Conservation (phyloP, 1,140 invertebrate genomes). For the Penaeus japonicus region DNA sequence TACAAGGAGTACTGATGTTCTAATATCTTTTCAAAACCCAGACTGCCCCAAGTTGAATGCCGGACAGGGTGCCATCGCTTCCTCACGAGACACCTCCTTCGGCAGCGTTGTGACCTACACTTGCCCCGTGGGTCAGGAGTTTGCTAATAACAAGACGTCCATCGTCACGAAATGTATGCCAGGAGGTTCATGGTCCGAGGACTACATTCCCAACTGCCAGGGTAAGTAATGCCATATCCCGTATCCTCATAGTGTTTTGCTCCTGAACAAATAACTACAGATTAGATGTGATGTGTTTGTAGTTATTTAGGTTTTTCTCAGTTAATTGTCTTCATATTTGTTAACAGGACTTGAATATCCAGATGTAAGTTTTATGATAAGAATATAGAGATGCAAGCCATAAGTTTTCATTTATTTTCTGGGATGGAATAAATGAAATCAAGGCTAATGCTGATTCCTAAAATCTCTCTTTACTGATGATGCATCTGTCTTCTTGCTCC, state of each 20-base stretch:
- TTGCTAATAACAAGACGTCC: slow-evolving; percentile 85
- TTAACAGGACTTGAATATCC: too few species aligned
- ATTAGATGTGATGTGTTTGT: background rate
- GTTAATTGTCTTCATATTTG: too few species aligned
- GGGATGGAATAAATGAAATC: too few species aligned
- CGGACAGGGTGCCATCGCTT: slow-evolving; percentile 85
- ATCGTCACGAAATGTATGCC: slow-evolving; percentile 85
- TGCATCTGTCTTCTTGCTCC: slow-evolving; percentile 28
- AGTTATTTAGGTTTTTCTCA: too few species aligned
- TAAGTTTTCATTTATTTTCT: too few species aligned
- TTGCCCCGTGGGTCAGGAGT: slow-evolving; percentile 93
- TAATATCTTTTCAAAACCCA: slow-evolving; percentile 64
- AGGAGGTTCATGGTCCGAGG: slow-evolving; percentile 92
- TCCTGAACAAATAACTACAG: too few species aligned
- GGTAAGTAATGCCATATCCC: slow-evolving; percentile 65
- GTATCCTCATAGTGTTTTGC: too few species aligned
- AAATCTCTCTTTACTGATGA: too few species aligned
- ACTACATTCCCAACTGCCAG: slow-evolving; percentile 94
- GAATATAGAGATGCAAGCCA: too few species aligned
- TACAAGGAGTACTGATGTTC: too few species aligned
- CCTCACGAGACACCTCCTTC: slow-evolving; percentile 90
- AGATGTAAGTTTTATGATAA: too few species aligned
- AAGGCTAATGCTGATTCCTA: background rate
- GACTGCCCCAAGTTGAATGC: slow-evolving; percentile 88
- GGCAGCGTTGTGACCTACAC: slow-evolving; percentile 89